Percentiles rank a stretch among this genome's conserved stretches.
Evolutionary conservation across 2,113 vertebrate genomes (phyloP).

Genomic region (Corythornis vintsioides): DNA sequence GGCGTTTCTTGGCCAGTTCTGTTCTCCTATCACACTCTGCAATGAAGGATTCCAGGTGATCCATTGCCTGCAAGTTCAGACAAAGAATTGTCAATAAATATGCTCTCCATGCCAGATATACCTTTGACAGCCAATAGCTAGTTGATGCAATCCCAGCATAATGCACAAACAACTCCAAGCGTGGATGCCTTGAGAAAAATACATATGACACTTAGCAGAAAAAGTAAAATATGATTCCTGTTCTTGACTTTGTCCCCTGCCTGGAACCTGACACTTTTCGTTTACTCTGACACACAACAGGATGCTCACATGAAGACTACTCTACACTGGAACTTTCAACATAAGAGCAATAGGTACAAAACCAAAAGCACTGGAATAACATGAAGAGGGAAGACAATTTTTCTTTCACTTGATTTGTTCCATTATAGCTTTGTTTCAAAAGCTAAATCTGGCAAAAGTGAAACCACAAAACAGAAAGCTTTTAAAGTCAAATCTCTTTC

Average conservation of each 20-base stretch:
- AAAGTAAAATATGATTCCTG: not conserved
- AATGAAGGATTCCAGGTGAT: constrained; percentile 97
- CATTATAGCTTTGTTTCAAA: not conserved
- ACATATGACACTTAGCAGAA: not conserved
- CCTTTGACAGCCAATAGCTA: not conserved
- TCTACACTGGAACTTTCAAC: not conserved
- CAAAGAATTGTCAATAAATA: not conserved
- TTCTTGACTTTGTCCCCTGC: not conserved
- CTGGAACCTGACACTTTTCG: not conserved
- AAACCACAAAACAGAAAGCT: not conserved
- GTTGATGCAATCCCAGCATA: not conserved
- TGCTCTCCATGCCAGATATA: not conserved
- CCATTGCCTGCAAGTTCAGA: constrained; percentile 85
- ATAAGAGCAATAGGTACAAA: not conserved
- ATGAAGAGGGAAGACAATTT: not conserved
- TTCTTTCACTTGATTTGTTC: not conserved
- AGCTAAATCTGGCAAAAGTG: not conserved
- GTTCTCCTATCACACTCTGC: constrained; percentile 97
- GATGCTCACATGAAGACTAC: not conserved
- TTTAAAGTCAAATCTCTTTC: not conserved
- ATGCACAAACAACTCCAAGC: not conserved
- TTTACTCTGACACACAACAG: not conserved
- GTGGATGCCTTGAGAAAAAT: not conserved
- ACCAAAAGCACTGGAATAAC: not conserved
- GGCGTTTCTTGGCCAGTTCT: constrained; percentile 95